Evolutionary conservation across 2,113 vertebrate species (phyloP).

Genomic region (Aphyosemion australe): DNA sequence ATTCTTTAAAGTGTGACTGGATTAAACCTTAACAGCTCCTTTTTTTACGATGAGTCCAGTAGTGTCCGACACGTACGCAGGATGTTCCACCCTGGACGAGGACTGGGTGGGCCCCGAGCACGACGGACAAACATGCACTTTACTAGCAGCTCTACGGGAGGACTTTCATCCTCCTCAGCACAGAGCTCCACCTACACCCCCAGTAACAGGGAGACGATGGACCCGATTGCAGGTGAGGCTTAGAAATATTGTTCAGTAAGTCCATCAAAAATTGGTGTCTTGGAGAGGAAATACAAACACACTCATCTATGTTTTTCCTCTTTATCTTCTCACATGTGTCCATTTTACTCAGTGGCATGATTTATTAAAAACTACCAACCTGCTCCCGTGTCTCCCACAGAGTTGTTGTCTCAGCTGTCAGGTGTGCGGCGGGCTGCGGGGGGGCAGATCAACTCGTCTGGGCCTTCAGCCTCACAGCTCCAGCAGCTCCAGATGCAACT

Average conservation of each 20-base stretch:
- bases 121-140: conserved; percentile 99
- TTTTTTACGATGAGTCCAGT: conserved; percentile 92
- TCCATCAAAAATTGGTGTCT: background rate
- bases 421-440: conserved; percentile 96
- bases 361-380: background rate
- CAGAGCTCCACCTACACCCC: conserved; percentile 99
- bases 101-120: conserved; percentile 93
- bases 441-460: conserved; percentile 96
- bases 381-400: conserved; percentile 75
- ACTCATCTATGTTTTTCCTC: too few species aligned
- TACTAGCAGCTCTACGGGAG: conserved; percentile 95
- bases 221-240: conserved; percentile 96
- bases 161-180: conserved; percentile 89
- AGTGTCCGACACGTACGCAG: conserved; percentile 97
- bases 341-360: too few species aligned
- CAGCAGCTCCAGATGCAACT: conserved; percentile 99
- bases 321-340: too few species aligned
- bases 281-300: too few species aligned
- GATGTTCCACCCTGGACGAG: conserved; percentile 98
- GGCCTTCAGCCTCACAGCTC: conserved; percentile 95
- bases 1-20: background rate
- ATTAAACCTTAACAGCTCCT: conserved; percentile 80
- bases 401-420: conserved; percentile 97
- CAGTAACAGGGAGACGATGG: conserved; percentile 99
- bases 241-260: background rate